A percentile compares a stretch with the other conserved stretches of the same genome.
These are phyloP conservation scores for Babyrousa celebensis DNA, from an alignment of 2,797 vertebrate species.

Conservation along the genomic window DNA sequence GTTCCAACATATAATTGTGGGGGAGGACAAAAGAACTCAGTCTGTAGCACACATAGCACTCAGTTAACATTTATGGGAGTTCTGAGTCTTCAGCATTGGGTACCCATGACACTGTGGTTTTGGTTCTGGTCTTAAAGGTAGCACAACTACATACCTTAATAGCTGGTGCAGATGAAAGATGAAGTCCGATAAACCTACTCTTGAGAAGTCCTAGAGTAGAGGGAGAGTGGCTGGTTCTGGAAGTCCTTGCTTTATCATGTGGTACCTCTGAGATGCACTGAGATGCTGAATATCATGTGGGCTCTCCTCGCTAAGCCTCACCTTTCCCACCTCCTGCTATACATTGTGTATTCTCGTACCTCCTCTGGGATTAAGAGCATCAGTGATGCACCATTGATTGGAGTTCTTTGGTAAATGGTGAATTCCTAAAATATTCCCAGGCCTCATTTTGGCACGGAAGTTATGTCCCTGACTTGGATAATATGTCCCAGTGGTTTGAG, in stretches of 20 bases:
- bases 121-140: constrained; percentile 38
- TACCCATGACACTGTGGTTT: background rate
- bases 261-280: background rate
- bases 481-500: background rate
- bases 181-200: background rate
- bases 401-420: constrained; percentile 38
- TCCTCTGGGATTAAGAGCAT: background rate
- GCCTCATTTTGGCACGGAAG: constrained; percentile 29
- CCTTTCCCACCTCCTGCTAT: background rate
- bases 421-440: background rate
- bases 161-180: background rate
- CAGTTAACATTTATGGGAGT: background rate
- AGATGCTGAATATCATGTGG: too few relatives aligned
- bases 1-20: background rate
- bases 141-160: background rate
- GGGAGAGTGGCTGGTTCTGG: background rate
- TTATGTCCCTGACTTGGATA: background rate
- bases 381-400: background rate
- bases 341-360: background rate
- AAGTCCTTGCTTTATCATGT: background rate
- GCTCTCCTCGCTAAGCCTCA: background rate
- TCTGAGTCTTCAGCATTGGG: background rate
- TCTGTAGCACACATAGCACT: background rate
- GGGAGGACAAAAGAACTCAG: background rate
- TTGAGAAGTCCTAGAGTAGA: background rate